Percentiles rank a stretch among this genome's conserved stretches.
Conservation (phyloP, 1,140 invertebrate species). For the Drosophila quadrilineata region DNA sequence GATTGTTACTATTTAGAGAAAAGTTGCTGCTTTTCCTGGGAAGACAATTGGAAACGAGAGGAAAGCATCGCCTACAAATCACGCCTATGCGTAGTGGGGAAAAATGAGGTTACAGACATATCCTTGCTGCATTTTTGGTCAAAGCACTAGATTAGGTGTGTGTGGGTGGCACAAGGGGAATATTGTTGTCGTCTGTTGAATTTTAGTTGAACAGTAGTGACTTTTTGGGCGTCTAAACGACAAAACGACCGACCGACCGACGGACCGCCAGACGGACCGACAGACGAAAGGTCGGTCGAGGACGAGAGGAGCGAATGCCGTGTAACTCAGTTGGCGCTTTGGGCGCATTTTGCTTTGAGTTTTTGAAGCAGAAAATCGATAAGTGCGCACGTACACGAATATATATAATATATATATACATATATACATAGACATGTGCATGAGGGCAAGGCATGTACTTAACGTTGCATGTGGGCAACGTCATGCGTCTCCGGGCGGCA, state of each 20-base stretch:
- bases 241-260: not conserved
- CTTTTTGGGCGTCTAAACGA: not conserved
- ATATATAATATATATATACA: slow-evolving; percentile 21
- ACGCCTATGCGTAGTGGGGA: slow-evolving; percentile 21
- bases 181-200: slow-evolving; percentile 1
- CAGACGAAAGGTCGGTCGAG: not conserved
- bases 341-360: slow-evolving; percentile 33
- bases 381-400: slow-evolving; percentile 36
- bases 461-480: slow-evolving; percentile 45
- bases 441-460: slow-evolving; percentile 28
- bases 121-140: not conserved
- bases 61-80: slow-evolving; percentile 23
- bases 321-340: slow-evolving; percentile 21
- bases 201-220: slow-evolving; percentile 13
- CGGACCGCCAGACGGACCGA: not conserved
- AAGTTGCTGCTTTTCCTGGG: too few relatives aligned
- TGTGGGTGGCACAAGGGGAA: not conserved
- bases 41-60: slow-evolving; percentile 14
- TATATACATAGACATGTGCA: slow-evolving; percentile 9
- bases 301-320: not conserved
- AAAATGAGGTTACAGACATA: not conserved
- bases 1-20: too few relatives aligned
- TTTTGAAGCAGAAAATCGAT: slow-evolving; percentile 45
- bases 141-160: not conserved
- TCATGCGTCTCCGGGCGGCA: slow-evolving; percentile 36